Base-by-base conservation (phyloP, 2,797 vertebrate genomes). In the Syndactyla subalaris region DNA sequence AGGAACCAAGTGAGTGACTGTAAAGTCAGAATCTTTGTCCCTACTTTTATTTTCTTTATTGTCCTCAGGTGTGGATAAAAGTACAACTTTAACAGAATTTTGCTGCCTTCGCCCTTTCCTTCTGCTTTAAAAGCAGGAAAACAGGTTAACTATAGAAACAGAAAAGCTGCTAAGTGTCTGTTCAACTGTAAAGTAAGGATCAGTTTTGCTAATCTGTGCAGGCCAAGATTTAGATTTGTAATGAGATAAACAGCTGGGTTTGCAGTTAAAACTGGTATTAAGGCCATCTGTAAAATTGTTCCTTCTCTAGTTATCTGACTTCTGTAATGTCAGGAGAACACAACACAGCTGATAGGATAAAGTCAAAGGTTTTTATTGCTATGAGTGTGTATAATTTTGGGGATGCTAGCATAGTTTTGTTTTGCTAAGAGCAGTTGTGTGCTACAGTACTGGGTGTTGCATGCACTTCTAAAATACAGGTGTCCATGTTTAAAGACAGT, bases 201-300 rank as follows among this genome's bases (percentile, higher is more conserved):
- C 55, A 29, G 74, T 95, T 97, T 96, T 94, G 80, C 96, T 96
- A 95, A 96, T 93, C 71, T 84, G 16, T 81, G 70, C 80, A 90
- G 92, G 79, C 88, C 39, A 48, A 62, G 79, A 66, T 91, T 90
- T 91, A 95, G 85, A 85, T 93, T 81, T 89, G 71, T 92, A 83
- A 71, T 17, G 11, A 91, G 83, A 92, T 91, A 88, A 92, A 88
- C 71, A 93, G 85, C 87, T 95, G 92, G 34, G 94, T 95, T 92
- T 92, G 45, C 22, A 70, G 68, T 89, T 83, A 84, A 95, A 91
- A 88, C 84, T 95, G 78, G 80, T 93, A 86, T 75, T 71, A 49
- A 9, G 0, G 2, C 84, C 9, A 17, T 59, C 61, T 63, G 34
- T 63, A 75, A 67, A 43, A 27, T 30, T 46, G 12, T 43, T 67